A percentile compares a stretch with the other conserved stretches of the same genome.
phyloP scores from a whole-genome alignment of 2,113 vertebrate species.

The Labrus mixtus region DNA sequence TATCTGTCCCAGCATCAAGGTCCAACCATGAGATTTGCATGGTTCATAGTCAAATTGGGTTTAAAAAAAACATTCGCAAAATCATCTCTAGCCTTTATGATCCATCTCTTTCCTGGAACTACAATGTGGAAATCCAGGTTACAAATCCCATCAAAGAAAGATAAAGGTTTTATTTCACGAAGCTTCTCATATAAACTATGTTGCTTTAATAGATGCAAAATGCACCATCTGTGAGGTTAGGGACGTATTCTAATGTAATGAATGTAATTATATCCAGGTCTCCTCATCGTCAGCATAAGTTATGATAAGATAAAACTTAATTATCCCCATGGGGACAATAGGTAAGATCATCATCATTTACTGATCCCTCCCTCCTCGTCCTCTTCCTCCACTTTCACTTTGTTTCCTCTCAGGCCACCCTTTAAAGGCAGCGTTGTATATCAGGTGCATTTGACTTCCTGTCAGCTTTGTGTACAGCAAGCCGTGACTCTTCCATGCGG shows the following conservation, averaged over 20 bases:
- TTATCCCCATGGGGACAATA: conserved; percentile 61
- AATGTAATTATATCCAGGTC: conserved; percentile 69
- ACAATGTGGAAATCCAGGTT: conserved; percentile 11
- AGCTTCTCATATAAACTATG: neutral
- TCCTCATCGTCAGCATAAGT: conserved; percentile 69
- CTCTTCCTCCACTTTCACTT: conserved; percentile 37
- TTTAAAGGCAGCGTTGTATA: conserved; percentile 2
- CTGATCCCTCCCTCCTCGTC: conserved; percentile 42
- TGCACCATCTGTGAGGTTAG: conserved; percentile 56
- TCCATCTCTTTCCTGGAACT: conserved; percentile 26
- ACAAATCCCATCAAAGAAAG: conserved; percentile 14
- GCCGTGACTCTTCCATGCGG: conserved; percentile 29
- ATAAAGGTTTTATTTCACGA: conserved; percentile 14
- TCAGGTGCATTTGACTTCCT: conserved; percentile 33
- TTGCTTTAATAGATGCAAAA: conserved; percentile 31
- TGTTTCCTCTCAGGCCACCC: neutral
- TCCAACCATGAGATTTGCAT: conserved; percentile 68
- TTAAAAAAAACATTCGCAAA: conserved; percentile 66
- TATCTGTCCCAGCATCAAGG: conserved; percentile 45
- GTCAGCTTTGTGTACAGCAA: conserved; percentile 43
- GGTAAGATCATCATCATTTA: conserved; percentile 54
- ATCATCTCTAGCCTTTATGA: conserved; percentile 42
- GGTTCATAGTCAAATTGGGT: conserved; percentile 67
- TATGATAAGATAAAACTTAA: conserved; percentile 66
- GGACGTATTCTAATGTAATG: conserved; percentile 64